Conservation (phyloP, 2,797 vertebrate species). For the Phrynocephalus guinanensis region DNA sequence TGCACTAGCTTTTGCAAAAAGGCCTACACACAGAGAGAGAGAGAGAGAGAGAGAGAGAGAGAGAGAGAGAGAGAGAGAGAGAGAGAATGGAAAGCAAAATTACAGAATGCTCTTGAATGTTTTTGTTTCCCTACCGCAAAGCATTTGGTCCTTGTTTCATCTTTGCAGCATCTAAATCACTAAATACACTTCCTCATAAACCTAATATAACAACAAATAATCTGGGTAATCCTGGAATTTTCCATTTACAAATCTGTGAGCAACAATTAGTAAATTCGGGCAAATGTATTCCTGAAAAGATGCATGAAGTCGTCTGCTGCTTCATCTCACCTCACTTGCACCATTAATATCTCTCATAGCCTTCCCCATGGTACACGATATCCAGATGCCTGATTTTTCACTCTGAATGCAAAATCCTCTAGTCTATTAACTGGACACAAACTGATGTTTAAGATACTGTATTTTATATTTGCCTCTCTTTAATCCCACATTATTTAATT, state of each 20-base stretch:
- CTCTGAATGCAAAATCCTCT: too few relatives aligned
- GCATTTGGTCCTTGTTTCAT: neutral
- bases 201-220: neutral
- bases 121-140: neutral
- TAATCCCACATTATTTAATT: neutral
- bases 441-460: too few relatives aligned
- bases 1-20: conserved; percentile 95
- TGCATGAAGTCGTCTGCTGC: neutral
- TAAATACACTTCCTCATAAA: neutral
- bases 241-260: neutral
- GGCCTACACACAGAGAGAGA: conserved; percentile 74
- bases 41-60: conserved; percentile 1
- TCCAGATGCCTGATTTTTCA: neutral
- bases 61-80: neutral
- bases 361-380: neutral
- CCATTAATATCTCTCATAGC: neutral
- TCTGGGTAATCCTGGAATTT: neutral
- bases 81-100: neutral
- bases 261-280: neutral
- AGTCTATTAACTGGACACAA: too few relatives aligned
- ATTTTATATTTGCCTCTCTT: neutral
- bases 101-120: neutral
- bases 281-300: neutral
- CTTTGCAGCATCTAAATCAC: neutral
- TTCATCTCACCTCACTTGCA: neutral